phyloP scores from a whole-genome alignment of 2,888 invertebrate species.

The Rhagophthalmus giganteus region DNA sequence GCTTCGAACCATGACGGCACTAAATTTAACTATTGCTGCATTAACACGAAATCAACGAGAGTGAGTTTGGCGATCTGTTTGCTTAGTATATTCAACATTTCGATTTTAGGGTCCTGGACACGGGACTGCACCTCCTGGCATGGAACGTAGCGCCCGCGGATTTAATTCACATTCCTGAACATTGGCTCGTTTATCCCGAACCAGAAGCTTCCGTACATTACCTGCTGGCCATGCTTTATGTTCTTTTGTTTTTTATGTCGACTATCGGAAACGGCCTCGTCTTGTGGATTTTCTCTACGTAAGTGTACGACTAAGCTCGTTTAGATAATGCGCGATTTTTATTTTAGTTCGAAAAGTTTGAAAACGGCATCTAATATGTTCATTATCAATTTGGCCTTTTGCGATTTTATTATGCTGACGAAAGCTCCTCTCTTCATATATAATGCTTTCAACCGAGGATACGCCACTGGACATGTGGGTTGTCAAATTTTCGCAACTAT shows the following conservation, averaged over 20 bases:
- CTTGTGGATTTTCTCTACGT: slow-evolving; percentile 82
- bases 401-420: slow-evolving; percentile 86
- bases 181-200: slow-evolving; percentile 79
- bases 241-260: slow-evolving; percentile 72
- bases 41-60: too few relatives aligned
- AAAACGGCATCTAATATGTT: slow-evolving; percentile 83
- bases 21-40: slow-evolving; percentile 2
- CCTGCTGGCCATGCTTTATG: slow-evolving; percentile 75
- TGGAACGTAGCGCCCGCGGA: slow-evolving; percentile 80
- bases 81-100: too few relatives aligned
- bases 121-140: slow-evolving; percentile 61
- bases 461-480: slow-evolving; percentile 71
- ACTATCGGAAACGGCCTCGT: slow-evolving; percentile 82
- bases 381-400: slow-evolving; percentile 78
- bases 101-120: slow-evolving; percentile 24
- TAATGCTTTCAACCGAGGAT: slow-evolving; percentile 79
- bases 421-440: slow-evolving; percentile 85
- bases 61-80: too few relatives aligned
- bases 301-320: too few relatives aligned
- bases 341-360: slow-evolving; percentile 66
- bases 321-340: too few relatives aligned
- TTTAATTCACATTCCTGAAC: slow-evolving; percentile 74
- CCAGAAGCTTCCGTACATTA: slow-evolving; percentile 82
- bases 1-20: not conserved
- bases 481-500: slow-evolving; percentile 77